phyloP scores from a whole-genome alignment of 2,888 invertebrate species.

The Drosophila macrospina region DNA sequence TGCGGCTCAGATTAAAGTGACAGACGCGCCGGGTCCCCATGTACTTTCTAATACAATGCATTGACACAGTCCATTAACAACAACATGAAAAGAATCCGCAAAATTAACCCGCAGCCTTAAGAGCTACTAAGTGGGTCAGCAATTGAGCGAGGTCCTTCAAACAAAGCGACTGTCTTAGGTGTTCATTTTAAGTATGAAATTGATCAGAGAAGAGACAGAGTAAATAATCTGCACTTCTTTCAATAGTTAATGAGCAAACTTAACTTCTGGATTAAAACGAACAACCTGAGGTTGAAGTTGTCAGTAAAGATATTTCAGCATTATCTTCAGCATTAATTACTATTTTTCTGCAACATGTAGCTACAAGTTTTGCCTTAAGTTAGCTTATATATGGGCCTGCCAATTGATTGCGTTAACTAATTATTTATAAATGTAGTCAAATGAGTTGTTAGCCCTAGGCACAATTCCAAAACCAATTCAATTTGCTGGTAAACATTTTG shows the following conservation, averaged over 20 bases:
- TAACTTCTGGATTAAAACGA: no score
- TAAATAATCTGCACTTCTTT: no score
- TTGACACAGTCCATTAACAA: slow-evolving; percentile 58
- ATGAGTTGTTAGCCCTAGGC: not conserved
- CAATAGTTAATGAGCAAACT: no score
- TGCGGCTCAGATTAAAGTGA: slow-evolving; percentile 78
- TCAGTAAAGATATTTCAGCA: no score
- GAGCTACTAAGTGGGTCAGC: slow-evolving; percentile 26
- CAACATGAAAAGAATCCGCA: slow-evolving; percentile 26
- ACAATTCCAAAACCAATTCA: slow-evolving; percentile 15
- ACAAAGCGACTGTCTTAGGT: not conserved
- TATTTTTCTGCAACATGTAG: not conserved
- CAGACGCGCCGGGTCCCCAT: slow-evolving; percentile 23
- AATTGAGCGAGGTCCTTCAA: slow-evolving; percentile 11
- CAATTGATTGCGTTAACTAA: not conserved
- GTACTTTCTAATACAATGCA: slow-evolving; percentile 75
- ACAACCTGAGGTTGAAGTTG: no score
- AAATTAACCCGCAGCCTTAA: slow-evolving; percentile 11
- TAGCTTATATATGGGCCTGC: no score
- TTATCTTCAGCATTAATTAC: no score
- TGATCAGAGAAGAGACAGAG: no score
- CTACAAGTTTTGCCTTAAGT: not conserved
- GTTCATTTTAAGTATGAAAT: not conserved
- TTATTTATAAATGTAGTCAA: slow-evolving; percentile 1
- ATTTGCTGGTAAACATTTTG: slow-evolving; percentile 3